Conservation (phyloP, 2,888 invertebrate species). For the Neoaliturus tenellus region DNA sequence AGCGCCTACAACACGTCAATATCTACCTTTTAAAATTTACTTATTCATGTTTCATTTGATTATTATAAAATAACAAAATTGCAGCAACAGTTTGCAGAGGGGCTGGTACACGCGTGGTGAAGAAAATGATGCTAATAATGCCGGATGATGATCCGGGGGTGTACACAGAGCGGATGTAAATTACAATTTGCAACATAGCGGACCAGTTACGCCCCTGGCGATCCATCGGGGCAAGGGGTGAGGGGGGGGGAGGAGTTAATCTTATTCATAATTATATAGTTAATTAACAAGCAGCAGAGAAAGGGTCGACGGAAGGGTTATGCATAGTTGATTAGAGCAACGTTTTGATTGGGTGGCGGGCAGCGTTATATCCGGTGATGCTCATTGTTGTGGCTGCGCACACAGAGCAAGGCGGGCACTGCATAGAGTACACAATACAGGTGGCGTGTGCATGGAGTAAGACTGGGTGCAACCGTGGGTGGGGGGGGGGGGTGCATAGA, state of each 20-base stretch:
- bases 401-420: background rate
- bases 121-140: background rate
- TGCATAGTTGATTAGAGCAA: conserved; percentile 45
- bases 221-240: conserved; percentile 22
- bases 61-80: too few relatives aligned
- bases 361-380: conserved; percentile 12
- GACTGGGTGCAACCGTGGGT: background rate
- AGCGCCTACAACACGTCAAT: too few relatives aligned
- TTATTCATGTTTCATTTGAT: too few relatives aligned
- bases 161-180: conserved; percentile 37
- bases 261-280: conserved; percentile 52
- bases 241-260: conserved; percentile 25
- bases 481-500: too few relatives aligned
- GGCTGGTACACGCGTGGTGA: too few relatives aligned
- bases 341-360: conserved; percentile 42
- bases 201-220: background rate
- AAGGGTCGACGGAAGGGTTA: conserved; percentile 47
- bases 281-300: conserved; percentile 44
- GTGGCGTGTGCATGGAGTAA: background rate
- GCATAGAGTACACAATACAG: background rate
- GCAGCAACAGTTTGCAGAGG: too few relatives aligned
- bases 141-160: background rate
- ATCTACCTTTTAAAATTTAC: too few relatives aligned
- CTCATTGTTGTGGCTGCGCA: conserved; percentile 15
- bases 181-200: conserved; percentile 25